Percentiles rank a stretch among this genome's conserved stretches.
These are phyloP conservation scores for Phoxinus dragarum DNA, from an alignment of 2,797 vertebrate genomes.

Conservation along the genomic window DNA sequence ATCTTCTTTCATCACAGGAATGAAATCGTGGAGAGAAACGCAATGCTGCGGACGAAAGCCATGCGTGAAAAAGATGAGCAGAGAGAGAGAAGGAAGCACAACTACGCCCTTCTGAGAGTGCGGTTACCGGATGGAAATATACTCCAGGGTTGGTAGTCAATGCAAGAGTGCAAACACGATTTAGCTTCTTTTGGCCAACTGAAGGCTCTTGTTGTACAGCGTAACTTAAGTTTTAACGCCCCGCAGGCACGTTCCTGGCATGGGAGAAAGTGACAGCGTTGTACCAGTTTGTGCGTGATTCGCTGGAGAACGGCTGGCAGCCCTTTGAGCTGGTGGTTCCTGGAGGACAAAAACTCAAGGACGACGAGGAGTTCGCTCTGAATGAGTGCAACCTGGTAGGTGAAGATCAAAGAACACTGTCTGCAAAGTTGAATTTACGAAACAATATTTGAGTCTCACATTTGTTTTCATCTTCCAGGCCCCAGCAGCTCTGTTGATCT, in stretches of 20 bases:
- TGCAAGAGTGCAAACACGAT: not conserved
- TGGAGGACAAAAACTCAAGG: conserved; percentile 84
- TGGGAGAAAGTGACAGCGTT: conserved; percentile 84
- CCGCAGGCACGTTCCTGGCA: conserved; percentile 90
- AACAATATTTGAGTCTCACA: not conserved
- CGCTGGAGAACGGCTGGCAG: conserved; percentile 89
- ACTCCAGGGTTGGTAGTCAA: conserved; percentile 81
- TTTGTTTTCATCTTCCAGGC: conserved; percentile 74
- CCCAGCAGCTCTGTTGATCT: conserved; percentile 89
- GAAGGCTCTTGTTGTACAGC: not conserved
- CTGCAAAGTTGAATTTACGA: not conserved
- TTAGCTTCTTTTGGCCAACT: not conserved
- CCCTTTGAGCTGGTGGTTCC: conserved; percentile 93
- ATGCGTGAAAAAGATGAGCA: conserved; percentile 95
- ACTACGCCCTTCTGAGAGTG: conserved; percentile 89
- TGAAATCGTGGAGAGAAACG: conserved; percentile 86
- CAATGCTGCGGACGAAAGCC: conserved; percentile 90
- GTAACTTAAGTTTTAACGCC: not conserved
- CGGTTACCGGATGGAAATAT: conserved; percentile 89
- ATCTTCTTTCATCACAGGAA: conserved; percentile 71
- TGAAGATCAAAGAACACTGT: not conserved
- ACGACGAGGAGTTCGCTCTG: conserved; percentile 80
- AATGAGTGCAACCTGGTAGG: conserved; percentile 92
- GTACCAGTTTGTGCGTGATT: conserved; percentile 86
- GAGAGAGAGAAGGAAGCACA: conserved; percentile 89